phyloP scores from a whole-genome alignment of 2,797 vertebrate genomes.

The Chlorospingus flavigularis region DNA sequence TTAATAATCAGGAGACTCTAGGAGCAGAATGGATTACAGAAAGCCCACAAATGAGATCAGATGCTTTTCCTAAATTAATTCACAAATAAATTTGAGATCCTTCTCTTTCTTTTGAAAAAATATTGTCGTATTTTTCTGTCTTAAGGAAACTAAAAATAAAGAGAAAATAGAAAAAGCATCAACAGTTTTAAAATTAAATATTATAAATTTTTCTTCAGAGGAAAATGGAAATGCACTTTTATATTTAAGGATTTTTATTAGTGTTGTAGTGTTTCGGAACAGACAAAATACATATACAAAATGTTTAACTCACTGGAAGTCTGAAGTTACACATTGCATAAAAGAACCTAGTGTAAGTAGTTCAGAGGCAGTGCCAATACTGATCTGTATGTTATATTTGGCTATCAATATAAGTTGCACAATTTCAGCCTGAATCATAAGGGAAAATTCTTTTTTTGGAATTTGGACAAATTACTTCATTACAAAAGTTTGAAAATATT shows the following conservation, averaged over 20 bases:
- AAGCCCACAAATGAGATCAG: background rate
- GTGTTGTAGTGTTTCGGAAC: background rate
- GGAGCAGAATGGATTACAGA: background rate
- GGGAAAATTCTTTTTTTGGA: background rate
- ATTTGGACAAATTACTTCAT: background rate
- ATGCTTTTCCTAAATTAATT: background rate
- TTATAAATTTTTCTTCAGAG: background rate
- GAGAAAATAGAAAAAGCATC: background rate
- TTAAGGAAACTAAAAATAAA: background rate
- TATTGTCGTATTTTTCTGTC: background rate
- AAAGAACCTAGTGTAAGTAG: background rate
- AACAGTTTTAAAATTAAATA: background rate
- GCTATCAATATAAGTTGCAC: background rate
- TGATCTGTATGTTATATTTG: background rate
- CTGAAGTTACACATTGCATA: background rate
- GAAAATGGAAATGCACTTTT: background rate
- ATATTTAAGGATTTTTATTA: background rate
- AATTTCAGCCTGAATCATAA: background rate
- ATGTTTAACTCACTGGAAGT: background rate
- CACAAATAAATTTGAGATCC: fast-evolving
- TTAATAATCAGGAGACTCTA: background rate
- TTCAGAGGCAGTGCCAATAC: background rate
- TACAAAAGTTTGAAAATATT: background rate
- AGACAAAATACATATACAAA: background rate
- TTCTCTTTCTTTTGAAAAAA: background rate